Evolutionary conservation across 2,113 vertebrate genomes (phyloP).

Genomic region (Symphodus melops): DNA sequence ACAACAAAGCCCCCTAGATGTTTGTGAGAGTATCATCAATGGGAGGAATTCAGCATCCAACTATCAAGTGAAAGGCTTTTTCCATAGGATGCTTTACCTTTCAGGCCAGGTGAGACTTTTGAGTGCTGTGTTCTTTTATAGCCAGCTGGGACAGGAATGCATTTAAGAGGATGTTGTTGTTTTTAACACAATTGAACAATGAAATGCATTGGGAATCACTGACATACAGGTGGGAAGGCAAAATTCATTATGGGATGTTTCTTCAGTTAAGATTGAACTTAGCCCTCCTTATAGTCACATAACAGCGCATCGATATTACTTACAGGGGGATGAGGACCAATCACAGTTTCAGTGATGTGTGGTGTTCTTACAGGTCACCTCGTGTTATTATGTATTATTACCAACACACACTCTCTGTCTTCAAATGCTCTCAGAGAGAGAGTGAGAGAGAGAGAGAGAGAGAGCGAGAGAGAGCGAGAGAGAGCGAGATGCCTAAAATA

Average conservation of each 20-base stretch:
- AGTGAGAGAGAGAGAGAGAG: conserved; percentile 11
- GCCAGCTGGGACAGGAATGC: not conserved
- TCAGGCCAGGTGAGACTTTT: not conserved
- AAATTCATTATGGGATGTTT: not conserved
- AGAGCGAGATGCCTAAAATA: not conserved
- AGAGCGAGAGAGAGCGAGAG: not conserved
- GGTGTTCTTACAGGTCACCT: no score
- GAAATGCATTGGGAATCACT: not conserved
- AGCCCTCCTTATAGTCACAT: not conserved
- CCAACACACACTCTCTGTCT: no score
- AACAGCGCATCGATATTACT: not conserved
- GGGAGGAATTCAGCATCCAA: no score
- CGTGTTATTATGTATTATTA: no score
- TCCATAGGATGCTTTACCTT: not conserved
- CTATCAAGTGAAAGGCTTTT: not conserved
- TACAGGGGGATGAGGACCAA: not conserved
- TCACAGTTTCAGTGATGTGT: no score
- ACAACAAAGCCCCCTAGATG: not conserved
- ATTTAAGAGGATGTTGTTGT: not conserved
- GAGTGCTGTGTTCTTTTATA: not conserved
- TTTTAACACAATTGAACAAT: not conserved
- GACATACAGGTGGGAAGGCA: not conserved
- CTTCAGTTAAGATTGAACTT: not conserved
- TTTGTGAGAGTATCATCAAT: not conserved
- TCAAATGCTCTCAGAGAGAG: not conserved